Evolutionary conservation across 2,113 vertebrate species (phyloP).

Genomic region (Sitta europaea): DNA sequence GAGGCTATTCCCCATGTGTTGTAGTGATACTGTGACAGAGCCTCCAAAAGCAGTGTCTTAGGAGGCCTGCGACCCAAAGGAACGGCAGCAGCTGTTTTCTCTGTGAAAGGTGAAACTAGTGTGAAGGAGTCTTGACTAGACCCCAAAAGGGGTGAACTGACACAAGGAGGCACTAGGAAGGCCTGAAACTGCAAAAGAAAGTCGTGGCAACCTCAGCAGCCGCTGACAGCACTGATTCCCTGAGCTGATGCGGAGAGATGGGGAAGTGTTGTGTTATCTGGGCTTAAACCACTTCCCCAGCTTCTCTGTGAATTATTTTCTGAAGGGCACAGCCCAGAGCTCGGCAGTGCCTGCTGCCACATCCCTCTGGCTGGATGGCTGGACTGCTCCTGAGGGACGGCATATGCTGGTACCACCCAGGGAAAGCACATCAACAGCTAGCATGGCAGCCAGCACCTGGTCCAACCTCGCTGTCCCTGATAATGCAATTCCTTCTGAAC

Average conservation of each 20-base stretch:
- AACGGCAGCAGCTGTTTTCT: background rate
- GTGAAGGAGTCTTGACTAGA: background rate
- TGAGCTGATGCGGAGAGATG: background rate
- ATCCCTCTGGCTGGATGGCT: background rate
- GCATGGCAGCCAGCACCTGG: background rate
- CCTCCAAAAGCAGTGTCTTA: background rate
- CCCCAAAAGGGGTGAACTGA: background rate
- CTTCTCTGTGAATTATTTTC: background rate
- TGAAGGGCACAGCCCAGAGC: background rate
- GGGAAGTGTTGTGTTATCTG: background rate
- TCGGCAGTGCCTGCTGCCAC: background rate
- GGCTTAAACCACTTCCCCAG: background rate
- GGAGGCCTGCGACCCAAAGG: background rate
- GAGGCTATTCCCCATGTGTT: background rate
- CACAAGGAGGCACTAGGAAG: background rate
- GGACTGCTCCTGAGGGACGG: background rate
- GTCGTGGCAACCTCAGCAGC: background rate
- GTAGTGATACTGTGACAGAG: background rate
- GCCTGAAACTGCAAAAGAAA: background rate
- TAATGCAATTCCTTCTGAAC: background rate
- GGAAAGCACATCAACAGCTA: background rate
- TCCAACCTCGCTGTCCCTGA: background rate
- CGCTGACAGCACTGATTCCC: background rate
- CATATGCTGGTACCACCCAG: background rate
- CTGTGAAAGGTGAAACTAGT: background rate